These are phyloP conservation scores for Esox masquinongy DNA, from an alignment of 2,797 vertebrate species.

Conservation along the genomic window DNA sequence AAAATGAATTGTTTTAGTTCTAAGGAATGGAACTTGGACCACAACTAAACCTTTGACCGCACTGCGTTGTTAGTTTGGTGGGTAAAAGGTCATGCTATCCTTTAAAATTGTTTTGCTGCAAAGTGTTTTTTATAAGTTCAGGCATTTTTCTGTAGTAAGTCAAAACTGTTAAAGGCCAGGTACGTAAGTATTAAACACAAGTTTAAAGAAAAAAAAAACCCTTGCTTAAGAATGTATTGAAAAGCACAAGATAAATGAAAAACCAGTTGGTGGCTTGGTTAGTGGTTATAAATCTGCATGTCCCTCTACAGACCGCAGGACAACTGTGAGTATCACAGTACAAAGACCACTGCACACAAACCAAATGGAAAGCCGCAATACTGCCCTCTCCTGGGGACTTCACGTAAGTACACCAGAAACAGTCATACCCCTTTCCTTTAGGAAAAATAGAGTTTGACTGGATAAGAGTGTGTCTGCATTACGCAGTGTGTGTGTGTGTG, in stretches of 20 bases:
- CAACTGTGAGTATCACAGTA: not conserved
- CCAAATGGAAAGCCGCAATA: slow-evolving; percentile 10
- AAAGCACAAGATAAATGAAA: not conserved
- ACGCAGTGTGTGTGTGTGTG: not conserved
- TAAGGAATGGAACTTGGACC: no score
- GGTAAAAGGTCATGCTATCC: no score
- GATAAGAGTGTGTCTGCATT: not conserved
- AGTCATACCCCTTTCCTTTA: not conserved
- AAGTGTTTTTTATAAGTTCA: not conserved
- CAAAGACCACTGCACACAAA: not conserved
- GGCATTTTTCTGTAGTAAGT: not conserved
- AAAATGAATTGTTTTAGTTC: no score
- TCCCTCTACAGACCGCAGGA: not conserved
- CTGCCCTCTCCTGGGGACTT: slow-evolving; percentile 37
- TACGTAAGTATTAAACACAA: slow-evolving; percentile 34
- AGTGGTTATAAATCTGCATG: not conserved
- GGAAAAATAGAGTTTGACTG: not conserved
- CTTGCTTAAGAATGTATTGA: not conserved
- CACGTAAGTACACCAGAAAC: not conserved
- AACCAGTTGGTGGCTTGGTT: not conserved
- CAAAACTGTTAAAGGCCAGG: slow-evolving; percentile 11
- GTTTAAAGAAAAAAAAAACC: no score
- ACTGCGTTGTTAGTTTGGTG: no score
- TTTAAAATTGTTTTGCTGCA: not conserved
- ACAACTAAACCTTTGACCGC: no score